Evolutionary conservation across 2,888 invertebrate genomes (phyloP).

Genomic region (Parnassius glacialis): DNA sequence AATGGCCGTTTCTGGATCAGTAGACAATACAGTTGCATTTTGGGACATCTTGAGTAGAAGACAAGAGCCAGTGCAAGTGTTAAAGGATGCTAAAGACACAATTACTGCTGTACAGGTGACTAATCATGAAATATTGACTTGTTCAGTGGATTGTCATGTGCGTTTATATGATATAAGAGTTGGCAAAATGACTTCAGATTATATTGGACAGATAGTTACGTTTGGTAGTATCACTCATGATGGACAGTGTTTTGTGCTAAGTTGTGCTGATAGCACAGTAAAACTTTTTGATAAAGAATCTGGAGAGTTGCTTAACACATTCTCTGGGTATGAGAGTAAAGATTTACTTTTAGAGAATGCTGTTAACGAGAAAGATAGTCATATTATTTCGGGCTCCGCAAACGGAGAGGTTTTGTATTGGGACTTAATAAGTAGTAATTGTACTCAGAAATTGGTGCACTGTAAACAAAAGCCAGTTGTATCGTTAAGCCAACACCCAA

Average conservation of each 20-base stretch:
- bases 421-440: conserved; percentile 89
- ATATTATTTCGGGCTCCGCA: conserved; percentile 94
- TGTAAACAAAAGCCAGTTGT: conserved; percentile 84
- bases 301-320: conserved; percentile 81
- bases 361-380: conserved; percentile 90
- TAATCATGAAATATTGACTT: conserved; percentile 93
- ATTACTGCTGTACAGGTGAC: conserved; percentile 89
- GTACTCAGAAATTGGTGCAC: conserved; percentile 73
- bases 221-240: conserved; percentile 93
- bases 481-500: conserved; percentile 91
- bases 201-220: conserved; percentile 92
- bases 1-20: conserved; percentile 94
- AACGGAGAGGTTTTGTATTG: conserved; percentile 93
- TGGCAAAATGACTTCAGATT: conserved; percentile 91
- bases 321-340: conserved; percentile 89
- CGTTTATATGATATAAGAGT: conserved; percentile 94
- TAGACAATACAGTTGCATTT: conserved; percentile 94
- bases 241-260: conserved; percentile 93
- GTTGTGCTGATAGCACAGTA: conserved; percentile 91
- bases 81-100: conserved; percentile 97
- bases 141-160: conserved; percentile 93
- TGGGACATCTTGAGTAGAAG: conserved; percentile 87
- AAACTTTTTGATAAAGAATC: conserved; percentile 92
- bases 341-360: conserved; percentile 94
- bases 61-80: conserved; percentile 74